Percentiles rank a stretch among this genome's conserved stretches.
These are phyloP conservation scores for Chironomus tentans DNA, from an alignment of 2,888 invertebrate species.

Conservation along the genomic window DNA sequence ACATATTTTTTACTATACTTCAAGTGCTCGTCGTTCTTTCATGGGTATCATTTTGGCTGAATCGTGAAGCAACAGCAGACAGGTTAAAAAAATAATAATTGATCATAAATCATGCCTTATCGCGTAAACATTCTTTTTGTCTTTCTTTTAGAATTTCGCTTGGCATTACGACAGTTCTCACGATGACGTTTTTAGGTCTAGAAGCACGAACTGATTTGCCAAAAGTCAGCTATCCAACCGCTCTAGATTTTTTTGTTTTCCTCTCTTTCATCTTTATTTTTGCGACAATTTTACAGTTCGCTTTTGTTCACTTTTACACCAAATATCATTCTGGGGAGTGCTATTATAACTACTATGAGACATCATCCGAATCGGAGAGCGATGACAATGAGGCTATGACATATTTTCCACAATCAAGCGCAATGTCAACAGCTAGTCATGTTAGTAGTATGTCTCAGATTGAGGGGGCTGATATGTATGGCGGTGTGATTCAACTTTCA, in stretches of 20 bases:
- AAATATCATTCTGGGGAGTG: constrained; percentile 73
- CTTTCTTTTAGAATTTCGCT: constrained; percentile 51
- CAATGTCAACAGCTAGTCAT: background rate
- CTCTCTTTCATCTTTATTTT: constrained; percentile 72
- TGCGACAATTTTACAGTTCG: constrained; percentile 64
- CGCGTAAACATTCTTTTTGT: background rate
- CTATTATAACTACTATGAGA: constrained; percentile 56
- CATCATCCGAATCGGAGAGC: constrained; percentile 44
- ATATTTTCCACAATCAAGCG: constrained; percentile 28
- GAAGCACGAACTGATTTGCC: constrained; percentile 73
- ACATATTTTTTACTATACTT: background rate
- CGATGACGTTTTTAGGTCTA: constrained; percentile 74
- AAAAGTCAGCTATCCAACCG: constrained; percentile 79
- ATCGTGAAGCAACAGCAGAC: constrained; percentile 60
- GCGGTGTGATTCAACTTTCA: constrained; percentile 54
- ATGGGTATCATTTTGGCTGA: constrained; percentile 81
- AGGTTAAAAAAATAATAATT: background rate
- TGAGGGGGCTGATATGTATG: constrained; percentile 39
- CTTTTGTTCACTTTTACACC: constrained; percentile 78
- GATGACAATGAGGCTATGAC: constrained; percentile 45
- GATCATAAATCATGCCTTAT: background rate
- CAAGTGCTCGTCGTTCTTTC: constrained; percentile 50
- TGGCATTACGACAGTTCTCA: constrained; percentile 74
- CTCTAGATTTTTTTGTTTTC: constrained; percentile 74
- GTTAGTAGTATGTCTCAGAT: constrained; percentile 27